These are phyloP conservation scores for Psococerastis gibbosa DNA, from an alignment of 2,888 invertebrate genomes.

Conservation along the genomic window DNA sequence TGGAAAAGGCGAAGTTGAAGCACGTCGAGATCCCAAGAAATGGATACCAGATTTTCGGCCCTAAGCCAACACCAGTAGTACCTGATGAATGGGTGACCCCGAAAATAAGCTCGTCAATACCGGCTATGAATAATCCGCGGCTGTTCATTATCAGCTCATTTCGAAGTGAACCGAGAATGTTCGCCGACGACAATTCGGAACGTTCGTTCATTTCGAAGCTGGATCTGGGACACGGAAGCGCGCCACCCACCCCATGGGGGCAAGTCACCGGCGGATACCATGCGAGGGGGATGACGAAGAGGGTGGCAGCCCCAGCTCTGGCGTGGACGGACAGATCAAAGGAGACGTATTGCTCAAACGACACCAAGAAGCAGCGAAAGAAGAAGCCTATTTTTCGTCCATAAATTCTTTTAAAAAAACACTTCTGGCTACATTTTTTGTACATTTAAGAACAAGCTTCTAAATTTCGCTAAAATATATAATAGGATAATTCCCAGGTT, in stretches of 20 bases:
- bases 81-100: conserved; percentile 1
- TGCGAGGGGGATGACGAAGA: too few species aligned
- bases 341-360: too few species aligned
- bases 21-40: background rate
- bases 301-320: too few species aligned
- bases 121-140: background rate
- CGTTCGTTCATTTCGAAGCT: background rate
- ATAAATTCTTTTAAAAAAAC: too few species aligned
- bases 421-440: too few species aligned
- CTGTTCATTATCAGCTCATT: background rate
- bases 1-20: background rate
- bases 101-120: background rate
- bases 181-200: background rate
- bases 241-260: background rate
- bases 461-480: too few species aligned
- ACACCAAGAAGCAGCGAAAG: too few species aligned
- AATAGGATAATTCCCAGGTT: too few species aligned
- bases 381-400: too few species aligned
- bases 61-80: conserved; percentile 2
- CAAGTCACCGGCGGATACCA: too few species aligned
- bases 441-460: too few species aligned
- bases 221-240: background rate
- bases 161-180: background rate
- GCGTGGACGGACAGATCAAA: too few species aligned
- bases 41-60: conserved; percentile 5